Percentiles rank a stretch among this genome's conserved stretches.
These are phyloP conservation scores for Typhlomys cinereus DNA, from an alignment of 2,113 vertebrate genomes.

Conservation along the genomic window DNA sequence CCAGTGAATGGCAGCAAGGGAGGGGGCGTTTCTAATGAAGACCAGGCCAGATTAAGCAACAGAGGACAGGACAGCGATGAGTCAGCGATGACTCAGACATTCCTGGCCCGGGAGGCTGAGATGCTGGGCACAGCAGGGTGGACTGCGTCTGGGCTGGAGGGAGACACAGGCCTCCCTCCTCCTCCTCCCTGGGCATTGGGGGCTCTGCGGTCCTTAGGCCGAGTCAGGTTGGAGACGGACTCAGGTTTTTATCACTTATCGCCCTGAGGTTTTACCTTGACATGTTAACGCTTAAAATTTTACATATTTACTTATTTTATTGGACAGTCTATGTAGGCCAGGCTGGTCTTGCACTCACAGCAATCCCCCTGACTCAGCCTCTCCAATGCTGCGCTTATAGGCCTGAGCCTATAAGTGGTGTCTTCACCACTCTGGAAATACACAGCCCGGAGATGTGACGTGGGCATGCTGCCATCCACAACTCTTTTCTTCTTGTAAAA, in stretches of 20 bases:
- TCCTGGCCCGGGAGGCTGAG: background rate
- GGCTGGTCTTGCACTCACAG: background rate
- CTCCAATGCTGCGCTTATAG: background rate
- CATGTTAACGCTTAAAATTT: background rate
- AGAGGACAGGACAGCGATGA: conserved; percentile 12
- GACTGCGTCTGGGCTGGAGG: background rate
- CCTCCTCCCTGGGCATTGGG: background rate
- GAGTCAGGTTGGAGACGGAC: no score
- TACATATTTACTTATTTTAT: background rate
- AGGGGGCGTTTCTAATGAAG: conserved; percentile 29
- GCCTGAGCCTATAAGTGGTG: background rate
- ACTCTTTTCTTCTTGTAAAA: background rate
- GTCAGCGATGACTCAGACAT: conserved; percentile 61
- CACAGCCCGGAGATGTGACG: background rate
- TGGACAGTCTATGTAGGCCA: background rate
- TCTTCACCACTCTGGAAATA: background rate
- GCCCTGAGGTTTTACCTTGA: background rate
- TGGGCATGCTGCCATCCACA: background rate
- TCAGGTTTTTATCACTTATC: accelerated
- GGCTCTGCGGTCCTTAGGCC: background rate
- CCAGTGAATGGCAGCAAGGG: background rate
- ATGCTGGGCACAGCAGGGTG: background rate
- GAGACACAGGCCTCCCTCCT: background rate
- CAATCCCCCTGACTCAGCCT: background rate
- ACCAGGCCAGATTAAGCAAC: conserved; percentile 57